Evolutionary conservation across 2,113 vertebrate species (phyloP).

Genomic region (Mungos mungo): DNA sequence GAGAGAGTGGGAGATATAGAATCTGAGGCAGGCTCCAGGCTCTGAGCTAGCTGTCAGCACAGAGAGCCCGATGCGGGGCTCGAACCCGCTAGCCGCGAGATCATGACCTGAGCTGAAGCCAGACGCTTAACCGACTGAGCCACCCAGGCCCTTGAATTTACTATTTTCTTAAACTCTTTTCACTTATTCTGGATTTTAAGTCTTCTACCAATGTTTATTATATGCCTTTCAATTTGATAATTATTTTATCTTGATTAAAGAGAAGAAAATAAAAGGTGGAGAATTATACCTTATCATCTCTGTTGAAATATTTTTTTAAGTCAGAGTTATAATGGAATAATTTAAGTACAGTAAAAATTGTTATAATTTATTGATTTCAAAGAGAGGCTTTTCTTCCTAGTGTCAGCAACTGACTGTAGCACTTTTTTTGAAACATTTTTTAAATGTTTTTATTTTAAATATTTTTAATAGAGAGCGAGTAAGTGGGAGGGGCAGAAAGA

Average conservation of each 20-base stretch:
- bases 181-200: neutral
- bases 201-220: neutral
- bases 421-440: too few relatives aligned
- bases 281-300: neutral
- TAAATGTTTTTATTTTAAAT: too few relatives aligned
- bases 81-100: too few relatives aligned
- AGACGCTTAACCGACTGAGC: too few relatives aligned
- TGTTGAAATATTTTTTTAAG: neutral
- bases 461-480: too few relatives aligned
- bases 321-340: neutral
- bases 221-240: neutral
- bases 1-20: too few relatives aligned
- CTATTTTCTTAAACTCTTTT: neutral
- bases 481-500: too few relatives aligned
- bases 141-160: neutral
- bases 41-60: too few relatives aligned
- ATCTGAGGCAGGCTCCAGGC: too few relatives aligned
- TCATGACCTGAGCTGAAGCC: too few relatives aligned
- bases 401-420: neutral
- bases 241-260: slow-evolving; percentile 28
- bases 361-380: neutral
- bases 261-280: neutral
- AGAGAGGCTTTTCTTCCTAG: neutral
- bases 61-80: too few relatives aligned
- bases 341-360: slow-evolving; percentile 11